A percentile compares a stretch with the other conserved stretches of the same genome.
Evolutionary conservation across 2,797 vertebrate species (phyloP).

Genomic region (Cyprinella venusta): DNA sequence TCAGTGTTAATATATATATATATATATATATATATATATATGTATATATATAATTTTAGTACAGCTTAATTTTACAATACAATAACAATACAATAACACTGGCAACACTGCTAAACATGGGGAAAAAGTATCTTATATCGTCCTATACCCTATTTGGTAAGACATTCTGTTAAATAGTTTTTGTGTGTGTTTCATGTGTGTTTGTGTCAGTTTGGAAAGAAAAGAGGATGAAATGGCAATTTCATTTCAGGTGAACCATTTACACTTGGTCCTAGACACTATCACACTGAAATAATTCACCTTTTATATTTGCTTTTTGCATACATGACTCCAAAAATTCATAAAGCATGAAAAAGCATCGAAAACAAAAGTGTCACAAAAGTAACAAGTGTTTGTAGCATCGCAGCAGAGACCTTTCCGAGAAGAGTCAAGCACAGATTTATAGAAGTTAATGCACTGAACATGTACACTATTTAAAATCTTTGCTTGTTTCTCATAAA

Average conservation of each 20-base stretch:
- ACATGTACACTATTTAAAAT: neutral
- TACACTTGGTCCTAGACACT: too few species aligned
- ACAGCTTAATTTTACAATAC: too few species aligned
- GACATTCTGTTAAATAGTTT: neutral
- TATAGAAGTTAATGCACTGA: neutral
- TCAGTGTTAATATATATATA: too few species aligned
- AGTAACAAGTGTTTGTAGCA: neutral
- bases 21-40: too few species aligned
- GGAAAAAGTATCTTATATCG: neutral
- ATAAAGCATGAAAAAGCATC: neutral
- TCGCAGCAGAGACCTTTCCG: neutral
- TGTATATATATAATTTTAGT: too few species aligned
- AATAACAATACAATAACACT: too few species aligned
- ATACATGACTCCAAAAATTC: neutral
- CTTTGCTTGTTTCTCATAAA: neutral
- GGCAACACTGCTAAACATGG: too few species aligned
- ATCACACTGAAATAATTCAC: neutral
- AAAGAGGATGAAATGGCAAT: neutral
- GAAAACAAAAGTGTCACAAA: constrained; percentile 3
- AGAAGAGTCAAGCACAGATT: constrained; percentile 17
- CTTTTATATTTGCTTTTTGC: neutral
- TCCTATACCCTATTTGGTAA: neutral
- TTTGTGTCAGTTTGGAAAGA: neutral
- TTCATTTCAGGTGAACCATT: neutral
- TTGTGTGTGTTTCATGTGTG: neutral